These are phyloP conservation scores for Apotomis betuletana DNA, from an alignment of 2,888 invertebrate species.

Conservation along the genomic window DNA sequence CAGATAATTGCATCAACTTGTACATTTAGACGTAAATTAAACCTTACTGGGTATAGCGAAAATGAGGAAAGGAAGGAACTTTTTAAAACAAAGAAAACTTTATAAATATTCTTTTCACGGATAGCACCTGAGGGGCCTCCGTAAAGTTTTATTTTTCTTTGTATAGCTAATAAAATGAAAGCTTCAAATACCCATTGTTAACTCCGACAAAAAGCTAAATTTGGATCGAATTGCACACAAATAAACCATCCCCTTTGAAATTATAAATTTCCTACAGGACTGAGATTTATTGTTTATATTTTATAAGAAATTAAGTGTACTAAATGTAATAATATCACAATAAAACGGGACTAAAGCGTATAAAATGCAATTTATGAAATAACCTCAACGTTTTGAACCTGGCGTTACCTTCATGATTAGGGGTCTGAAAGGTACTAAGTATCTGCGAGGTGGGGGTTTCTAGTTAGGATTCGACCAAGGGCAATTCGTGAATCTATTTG, in stretches of 20 bases:
- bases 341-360: too few species aligned
- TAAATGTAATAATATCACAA: too few species aligned
- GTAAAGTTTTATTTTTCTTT: constrained; percentile 43
- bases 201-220: constrained; percentile 22
- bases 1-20: background rate
- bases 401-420: too few species aligned
- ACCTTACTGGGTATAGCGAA: constrained; percentile 17
- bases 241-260: background rate
- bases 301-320: background rate
- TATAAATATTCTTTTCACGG: constrained; percentile 50
- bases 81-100: constrained; percentile 46
- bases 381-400: too few species aligned
- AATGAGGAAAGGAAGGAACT: constrained; percentile 39
- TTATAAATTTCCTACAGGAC: background rate
- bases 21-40: constrained; percentile 11
- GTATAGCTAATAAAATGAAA: constrained; percentile 39
- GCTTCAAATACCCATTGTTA: constrained; percentile 39
- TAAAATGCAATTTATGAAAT: too few species aligned
- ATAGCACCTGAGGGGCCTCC: constrained; percentile 45
- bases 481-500: too few species aligned
- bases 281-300: background rate
- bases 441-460: too few species aligned
- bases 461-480: too few species aligned
- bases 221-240: constrained; percentile 22
- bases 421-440: too few species aligned